A percentile compares a stretch with the other conserved stretches of the same genome.
Conservation (phyloP, 1,140 invertebrate species). For the Euwallacea similis region DNA sequence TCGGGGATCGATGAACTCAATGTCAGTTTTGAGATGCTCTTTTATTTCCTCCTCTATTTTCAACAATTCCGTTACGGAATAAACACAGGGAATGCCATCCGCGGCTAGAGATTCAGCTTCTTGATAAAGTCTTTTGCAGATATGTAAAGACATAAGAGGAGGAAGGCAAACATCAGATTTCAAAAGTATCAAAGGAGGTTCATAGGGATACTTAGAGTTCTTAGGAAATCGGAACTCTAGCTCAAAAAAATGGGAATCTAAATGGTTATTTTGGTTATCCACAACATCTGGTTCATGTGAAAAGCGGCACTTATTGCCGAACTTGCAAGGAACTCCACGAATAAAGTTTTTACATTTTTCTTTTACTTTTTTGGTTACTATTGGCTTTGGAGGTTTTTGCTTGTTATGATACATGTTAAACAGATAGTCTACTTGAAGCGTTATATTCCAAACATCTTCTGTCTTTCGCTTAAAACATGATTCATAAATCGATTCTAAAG, state of each 20-base stretch:
- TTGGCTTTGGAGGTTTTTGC: conserved; percentile 42
- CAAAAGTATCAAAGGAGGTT: conserved; percentile 69
- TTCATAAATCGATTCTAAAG: conserved; percentile 74
- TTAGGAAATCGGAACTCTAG: conserved; percentile 74
- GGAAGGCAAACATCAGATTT: conserved; percentile 64
- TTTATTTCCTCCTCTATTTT: conserved; percentile 69
- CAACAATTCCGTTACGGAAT: conserved; percentile 68
- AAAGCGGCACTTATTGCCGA: conserved; percentile 70
- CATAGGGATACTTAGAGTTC: conserved; percentile 69
- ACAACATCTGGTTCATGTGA: conserved; percentile 62
- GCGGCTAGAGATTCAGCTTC: conserved; percentile 65
- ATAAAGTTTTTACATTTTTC: conserved; percentile 69
- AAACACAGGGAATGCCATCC: conserved; percentile 69
- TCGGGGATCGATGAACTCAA: conserved; percentile 59
- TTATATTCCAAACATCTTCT: conserved; percentile 67
- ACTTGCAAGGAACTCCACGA: conserved; percentile 67
- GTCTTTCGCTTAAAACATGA: conserved; percentile 67
- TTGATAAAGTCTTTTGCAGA: conserved; percentile 64
- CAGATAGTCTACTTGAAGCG: conserved; percentile 68
- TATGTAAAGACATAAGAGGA: conserved; percentile 62
- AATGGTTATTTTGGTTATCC: conserved; percentile 51
- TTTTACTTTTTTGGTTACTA: conserved; percentile 56
- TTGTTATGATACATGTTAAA: conserved; percentile 62
- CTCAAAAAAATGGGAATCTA: conserved; percentile 57
- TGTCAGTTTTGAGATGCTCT: conserved; percentile 60